phyloP scores from a whole-genome alignment of 2,113 vertebrate species.

The Corydoras sp. region DNA sequence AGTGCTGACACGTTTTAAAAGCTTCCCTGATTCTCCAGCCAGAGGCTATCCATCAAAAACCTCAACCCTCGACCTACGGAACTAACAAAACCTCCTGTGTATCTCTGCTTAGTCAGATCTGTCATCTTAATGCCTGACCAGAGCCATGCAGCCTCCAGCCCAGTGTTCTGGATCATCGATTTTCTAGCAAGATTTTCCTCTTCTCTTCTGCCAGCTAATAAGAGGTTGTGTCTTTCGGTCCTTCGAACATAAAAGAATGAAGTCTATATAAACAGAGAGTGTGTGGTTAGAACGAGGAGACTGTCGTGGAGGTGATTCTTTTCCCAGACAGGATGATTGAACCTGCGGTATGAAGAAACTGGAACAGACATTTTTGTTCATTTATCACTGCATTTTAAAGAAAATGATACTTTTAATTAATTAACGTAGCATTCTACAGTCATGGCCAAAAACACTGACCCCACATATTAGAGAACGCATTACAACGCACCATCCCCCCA shows the following conservation, averaged over 20 bases:
- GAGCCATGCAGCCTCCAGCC: slow-evolving; percentile 11
- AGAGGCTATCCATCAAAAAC: slow-evolving; percentile 33
- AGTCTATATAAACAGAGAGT: slow-evolving; percentile 28
- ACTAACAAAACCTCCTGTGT: slow-evolving; percentile 24
- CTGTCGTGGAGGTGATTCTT: slow-evolving; percentile 7
- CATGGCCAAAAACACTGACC: no score
- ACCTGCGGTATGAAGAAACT: neutral
- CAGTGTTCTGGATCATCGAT: slow-evolving; percentile 38
- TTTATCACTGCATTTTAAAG: no score
- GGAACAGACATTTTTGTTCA: no score
- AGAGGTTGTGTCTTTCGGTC: slow-evolving; percentile 24
- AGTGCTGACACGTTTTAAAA: slow-evolving; percentile 16
- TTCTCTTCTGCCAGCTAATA: slow-evolving; percentile 37
- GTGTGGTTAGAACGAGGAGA: slow-evolving; percentile 5
- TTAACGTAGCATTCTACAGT: no score
- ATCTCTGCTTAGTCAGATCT: slow-evolving; percentile 27
- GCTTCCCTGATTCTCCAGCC: slow-evolving; percentile 21
- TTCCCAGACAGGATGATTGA: neutral
- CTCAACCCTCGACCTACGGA: slow-evolving; percentile 22
- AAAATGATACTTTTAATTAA: no score
- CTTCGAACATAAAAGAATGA: slow-evolving; percentile 22
- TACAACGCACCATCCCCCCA: no score
- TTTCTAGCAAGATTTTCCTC: slow-evolving; percentile 37
- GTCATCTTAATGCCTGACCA: slow-evolving; percentile 38
- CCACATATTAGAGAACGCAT: no score